Evolutionary conservation across 1,140 invertebrate species (phyloP).

Genomic region (Pararge aegeria): DNA sequence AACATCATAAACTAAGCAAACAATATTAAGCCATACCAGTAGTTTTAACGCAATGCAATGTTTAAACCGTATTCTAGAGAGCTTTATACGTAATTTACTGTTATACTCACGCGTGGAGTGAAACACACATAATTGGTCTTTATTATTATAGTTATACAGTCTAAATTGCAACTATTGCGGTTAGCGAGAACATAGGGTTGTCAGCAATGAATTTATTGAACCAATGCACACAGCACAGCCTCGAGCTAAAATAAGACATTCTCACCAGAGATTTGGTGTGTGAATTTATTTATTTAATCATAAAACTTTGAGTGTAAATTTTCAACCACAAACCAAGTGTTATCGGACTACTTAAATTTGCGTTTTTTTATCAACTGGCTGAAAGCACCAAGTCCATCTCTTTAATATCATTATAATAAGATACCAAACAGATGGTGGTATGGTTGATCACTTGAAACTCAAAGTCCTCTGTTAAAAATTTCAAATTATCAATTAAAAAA

Average conservation of each 20-base stretch:
- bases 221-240: not conserved
- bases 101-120: conserved; percentile 11
- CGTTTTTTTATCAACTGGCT: too few relatives aligned
- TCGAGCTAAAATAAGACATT: not conserved
- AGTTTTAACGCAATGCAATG: conserved; percentile 23
- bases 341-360: too few relatives aligned
- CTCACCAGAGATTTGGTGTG: not conserved
- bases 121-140: not conserved
- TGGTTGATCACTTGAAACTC: too few relatives aligned
- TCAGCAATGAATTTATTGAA: not conserved
- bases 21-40: conserved; percentile 18
- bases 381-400: too few relatives aligned
- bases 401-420: too few relatives aligned
- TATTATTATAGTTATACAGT: not conserved
- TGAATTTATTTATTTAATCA: not conserved
- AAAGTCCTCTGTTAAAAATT: too few relatives aligned
- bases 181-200: not conserved
- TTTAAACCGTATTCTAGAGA: conserved; percentile 22
- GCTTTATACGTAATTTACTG: conserved; percentile 23
- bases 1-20: conserved; percentile 1
- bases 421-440: too few relatives aligned
- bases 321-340: too few relatives aligned
- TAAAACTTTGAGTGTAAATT: not conserved
- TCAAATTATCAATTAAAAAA: too few relatives aligned
- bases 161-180: not conserved